Conservation (phyloP, 2,113 vertebrate species). For the Phyllostomus discolor region DNA sequence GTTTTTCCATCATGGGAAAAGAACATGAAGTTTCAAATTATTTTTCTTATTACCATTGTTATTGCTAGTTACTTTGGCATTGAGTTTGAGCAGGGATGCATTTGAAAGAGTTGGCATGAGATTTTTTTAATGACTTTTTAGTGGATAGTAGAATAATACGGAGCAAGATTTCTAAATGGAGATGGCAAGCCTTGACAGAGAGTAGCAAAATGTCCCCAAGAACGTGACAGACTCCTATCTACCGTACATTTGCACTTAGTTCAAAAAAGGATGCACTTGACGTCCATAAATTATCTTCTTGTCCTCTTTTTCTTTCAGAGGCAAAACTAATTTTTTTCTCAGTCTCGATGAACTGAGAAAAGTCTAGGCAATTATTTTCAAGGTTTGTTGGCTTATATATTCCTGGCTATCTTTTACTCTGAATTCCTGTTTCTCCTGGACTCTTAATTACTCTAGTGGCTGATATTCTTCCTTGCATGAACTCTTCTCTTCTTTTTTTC, state of each 20-base stretch:
- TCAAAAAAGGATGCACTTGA: not conserved
- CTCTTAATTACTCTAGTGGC: not conserved
- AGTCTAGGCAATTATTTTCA: not conserved
- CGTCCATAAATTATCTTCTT: not conserved
- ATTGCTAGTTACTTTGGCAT: not conserved
- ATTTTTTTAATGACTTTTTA: not conserved
- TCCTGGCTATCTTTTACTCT: not conserved
- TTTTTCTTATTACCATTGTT: not conserved
- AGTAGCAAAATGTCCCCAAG: not conserved
- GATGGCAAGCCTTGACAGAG: not conserved
- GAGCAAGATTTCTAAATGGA: not conserved
- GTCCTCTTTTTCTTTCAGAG: not conserved
- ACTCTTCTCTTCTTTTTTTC: not conserved
- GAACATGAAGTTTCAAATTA: not conserved
- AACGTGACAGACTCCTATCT: not conserved
- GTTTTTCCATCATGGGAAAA: not conserved
- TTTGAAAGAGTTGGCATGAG: not conserved
- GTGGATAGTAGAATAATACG: not conserved
- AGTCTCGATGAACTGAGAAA: not conserved
- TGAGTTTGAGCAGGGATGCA: not conserved
- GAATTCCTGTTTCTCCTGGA: not conserved
- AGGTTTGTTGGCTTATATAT: not conserved
- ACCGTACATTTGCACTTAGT: not conserved
- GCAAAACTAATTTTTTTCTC: slow-evolving; percentile 1
- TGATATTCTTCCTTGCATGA: not conserved